A percentile compares a stretch with the other conserved stretches of the same genome.
Conservation (phyloP, 2,888 invertebrate genomes). For the Diadegma fenestrale region DNA sequence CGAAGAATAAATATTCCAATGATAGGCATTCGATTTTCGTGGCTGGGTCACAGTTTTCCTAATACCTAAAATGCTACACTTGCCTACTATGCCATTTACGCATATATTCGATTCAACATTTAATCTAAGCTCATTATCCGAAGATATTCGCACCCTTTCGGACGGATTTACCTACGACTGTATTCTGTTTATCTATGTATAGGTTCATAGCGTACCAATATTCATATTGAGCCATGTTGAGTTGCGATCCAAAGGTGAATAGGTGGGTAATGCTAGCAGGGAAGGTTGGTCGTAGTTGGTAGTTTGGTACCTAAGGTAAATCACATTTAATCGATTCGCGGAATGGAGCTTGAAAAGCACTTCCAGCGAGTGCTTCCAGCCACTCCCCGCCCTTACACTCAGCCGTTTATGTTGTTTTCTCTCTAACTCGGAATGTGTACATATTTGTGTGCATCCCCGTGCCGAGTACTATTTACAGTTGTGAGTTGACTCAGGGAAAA, state of each 20-base stretch:
- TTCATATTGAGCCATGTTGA: constrained; percentile 15
- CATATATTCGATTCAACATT: too few species aligned
- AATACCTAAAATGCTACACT: too few species aligned
- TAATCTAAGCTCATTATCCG: too few species aligned
- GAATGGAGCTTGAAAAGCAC: constrained; percentile 69
- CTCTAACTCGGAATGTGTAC: background rate
- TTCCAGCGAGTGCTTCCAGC: constrained; percentile 37
- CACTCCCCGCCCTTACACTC: constrained; percentile 34
- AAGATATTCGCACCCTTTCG: background rate
- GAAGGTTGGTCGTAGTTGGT: constrained; percentile 20
- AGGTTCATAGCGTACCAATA: constrained; percentile 14
- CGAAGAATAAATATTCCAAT: background rate
- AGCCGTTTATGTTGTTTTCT: constrained; percentile 44
- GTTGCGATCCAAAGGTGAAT: constrained; percentile 52
- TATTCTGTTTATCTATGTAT: background rate
- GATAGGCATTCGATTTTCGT: constrained; percentile 70
- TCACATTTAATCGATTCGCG: constrained; percentile 74
- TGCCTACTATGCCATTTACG: too few species aligned
- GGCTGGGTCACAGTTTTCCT: too few species aligned
- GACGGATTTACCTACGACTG: background rate
- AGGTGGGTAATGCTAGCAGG: constrained; percentile 19
- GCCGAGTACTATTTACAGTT: constrained; percentile 68
- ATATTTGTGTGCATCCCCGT: constrained; percentile 32
- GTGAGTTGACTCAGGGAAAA: constrained; percentile 49
- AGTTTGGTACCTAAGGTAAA: constrained; percentile 68